Percentiles rank a stretch among this genome's conserved stretches.
These are phyloP conservation scores for Toxotes lorentzi DNA, from an alignment of 2,797 vertebrate species.

Conservation along the genomic window DNA sequence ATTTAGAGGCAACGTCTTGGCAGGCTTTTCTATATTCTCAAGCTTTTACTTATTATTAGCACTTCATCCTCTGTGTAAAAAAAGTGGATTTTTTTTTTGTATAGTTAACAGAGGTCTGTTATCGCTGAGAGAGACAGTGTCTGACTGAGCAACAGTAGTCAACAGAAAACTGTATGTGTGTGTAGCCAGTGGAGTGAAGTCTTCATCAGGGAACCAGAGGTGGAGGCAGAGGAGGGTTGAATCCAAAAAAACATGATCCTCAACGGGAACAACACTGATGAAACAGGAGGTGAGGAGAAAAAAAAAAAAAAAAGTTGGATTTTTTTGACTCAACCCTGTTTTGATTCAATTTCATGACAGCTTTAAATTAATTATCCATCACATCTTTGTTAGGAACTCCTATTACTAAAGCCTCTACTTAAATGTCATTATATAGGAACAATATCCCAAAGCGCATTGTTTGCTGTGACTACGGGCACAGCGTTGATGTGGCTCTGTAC, in stretches of 20 bases:
- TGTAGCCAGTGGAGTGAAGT: conserved; percentile 70
- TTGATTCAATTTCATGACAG: conserved; percentile 60
- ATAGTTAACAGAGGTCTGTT: conserved; percentile 53
- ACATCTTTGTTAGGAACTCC: conserved; percentile 73
- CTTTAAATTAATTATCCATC: conserved; percentile 68
- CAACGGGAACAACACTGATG: conserved; percentile 20
- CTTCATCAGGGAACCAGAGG: conserved; percentile 51
- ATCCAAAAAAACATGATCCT: conserved; percentile 14
- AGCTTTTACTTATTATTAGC: too few species aligned
- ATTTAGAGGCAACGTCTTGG: conserved; percentile 38
- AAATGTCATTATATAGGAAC: conserved; percentile 73
- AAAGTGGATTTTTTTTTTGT: conserved; percentile 2
- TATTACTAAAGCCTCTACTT: conserved; percentile 73
- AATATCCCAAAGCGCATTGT: conserved; percentile 32
- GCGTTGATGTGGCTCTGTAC: conserved; percentile 14
- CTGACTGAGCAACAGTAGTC: conserved; percentile 86
- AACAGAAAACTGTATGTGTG: conserved; percentile 67
- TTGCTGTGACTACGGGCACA: conserved; percentile 4
- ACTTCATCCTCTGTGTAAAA: conserved; percentile 1
- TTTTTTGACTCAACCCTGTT: conserved; percentile 49
- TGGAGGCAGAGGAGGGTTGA: conserved; percentile 44
- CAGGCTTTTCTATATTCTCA: too few species aligned
- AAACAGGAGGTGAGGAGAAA: conserved; percentile 30
- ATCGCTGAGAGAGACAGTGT: conserved; percentile 81
- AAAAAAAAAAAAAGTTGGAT: background rate